Percentiles rank a stretch among this genome's conserved stretches.
Conservation (phyloP, 2,113 vertebrate genomes). For the Notothenia rossii region DNA sequence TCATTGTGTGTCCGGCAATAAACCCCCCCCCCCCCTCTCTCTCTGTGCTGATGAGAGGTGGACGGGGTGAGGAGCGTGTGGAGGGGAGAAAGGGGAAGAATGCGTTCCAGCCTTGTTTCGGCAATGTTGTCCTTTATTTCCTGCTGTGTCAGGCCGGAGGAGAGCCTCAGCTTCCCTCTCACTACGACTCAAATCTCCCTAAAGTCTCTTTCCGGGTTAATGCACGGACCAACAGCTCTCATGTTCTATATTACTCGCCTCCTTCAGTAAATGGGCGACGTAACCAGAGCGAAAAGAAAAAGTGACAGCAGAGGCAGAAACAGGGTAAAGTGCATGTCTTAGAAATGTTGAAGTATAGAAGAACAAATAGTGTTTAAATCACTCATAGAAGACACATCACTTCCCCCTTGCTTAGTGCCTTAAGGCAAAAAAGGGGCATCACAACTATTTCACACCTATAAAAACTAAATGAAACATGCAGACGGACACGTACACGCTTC, state of each 20-base stretch:
- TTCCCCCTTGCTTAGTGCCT: not conserved
- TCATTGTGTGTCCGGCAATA: constrained; percentile 77
- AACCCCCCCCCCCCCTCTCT: constrained; percentile 17
- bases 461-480: no score
- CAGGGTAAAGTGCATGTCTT: not conserved
- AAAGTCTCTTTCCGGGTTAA: constrained; percentile 1
- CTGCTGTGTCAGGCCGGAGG: constrained; percentile 53
- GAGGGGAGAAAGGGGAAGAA: constrained; percentile 49
- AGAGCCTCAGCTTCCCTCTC: constrained; percentile 46
- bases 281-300: not conserved
- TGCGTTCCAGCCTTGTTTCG: constrained; percentile 54
- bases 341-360: not conserved
- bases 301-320: not conserved
- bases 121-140: constrained; percentile 63
- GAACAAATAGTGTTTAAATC: not conserved
- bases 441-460: not conserved
- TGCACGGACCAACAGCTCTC: constrained; percentile 36
- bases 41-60: constrained; percentile 52
- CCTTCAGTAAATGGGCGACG: no score
- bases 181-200: constrained; percentile 18
- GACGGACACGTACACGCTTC: no score
- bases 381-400: not conserved
- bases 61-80: constrained; percentile 44
- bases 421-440: no score
- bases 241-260: not conserved